Percentiles rank a stretch among this genome's conserved stretches.
phyloP scores from a whole-genome alignment of 2,113 vertebrate species.

The Dicrurus megarhynchus region DNA sequence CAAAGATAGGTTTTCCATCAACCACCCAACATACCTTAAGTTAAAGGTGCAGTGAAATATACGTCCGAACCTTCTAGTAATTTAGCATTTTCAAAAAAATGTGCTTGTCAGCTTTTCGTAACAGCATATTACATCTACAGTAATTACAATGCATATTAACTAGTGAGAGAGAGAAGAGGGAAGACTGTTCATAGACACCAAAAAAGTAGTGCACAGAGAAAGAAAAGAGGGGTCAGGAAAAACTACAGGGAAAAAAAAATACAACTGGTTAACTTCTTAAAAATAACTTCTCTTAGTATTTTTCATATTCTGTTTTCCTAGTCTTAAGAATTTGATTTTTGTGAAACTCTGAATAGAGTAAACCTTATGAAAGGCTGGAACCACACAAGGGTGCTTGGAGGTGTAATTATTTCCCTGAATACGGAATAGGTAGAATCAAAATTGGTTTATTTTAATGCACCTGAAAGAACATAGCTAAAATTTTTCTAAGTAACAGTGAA shows the following conservation, averaged over 20 bases:
- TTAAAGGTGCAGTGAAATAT: not conserved
- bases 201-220: not conserved
- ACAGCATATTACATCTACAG: not conserved
- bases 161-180: not conserved
- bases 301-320: not conserved
- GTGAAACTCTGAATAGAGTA: not conserved
- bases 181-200: not conserved
- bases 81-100: not conserved
- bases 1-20: not conserved
- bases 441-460: not conserved
- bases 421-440: not conserved
- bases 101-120: not conserved
- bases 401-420: not conserved
- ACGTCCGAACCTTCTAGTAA: not conserved
- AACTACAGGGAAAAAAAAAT: not conserved
- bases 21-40: not conserved
- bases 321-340: not conserved
- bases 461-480: not conserved
- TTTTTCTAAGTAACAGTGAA: not conserved
- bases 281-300: not conserved
- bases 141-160: not conserved
- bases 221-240: not conserved
- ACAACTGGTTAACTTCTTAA: not conserved
- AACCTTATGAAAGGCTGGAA: not conserved
- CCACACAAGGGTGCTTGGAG: not conserved